Conservation (phyloP, 1,140 invertebrate species). For the Hetaerina americana region DNA sequence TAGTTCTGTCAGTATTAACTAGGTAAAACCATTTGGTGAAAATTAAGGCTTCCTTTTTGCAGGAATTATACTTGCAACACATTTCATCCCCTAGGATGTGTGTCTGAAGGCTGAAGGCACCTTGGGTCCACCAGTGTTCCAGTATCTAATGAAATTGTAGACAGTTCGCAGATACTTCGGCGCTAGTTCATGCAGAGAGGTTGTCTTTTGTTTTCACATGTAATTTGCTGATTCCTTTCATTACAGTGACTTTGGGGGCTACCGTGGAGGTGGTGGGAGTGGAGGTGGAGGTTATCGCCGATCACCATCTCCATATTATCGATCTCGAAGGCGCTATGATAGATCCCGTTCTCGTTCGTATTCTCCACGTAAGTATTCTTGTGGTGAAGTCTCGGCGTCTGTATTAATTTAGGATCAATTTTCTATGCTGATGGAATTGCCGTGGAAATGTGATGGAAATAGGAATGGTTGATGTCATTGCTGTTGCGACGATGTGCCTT, state of each 20-base stretch:
- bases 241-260: conserved; percentile 16
- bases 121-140: not conserved
- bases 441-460: no score
- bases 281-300: conserved; percentile 31
- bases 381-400: no score
- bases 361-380: conserved; percentile 61
- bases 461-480: no score
- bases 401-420: no score
- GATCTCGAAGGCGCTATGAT: conserved; percentile 47
- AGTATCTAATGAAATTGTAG: not conserved
- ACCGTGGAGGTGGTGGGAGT: conserved; percentile 25
- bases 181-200: not conserved
- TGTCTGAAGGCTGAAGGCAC: not conserved
- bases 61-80: no score
- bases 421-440: no score
- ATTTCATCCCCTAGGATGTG: not conserved
- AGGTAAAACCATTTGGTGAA: no score
- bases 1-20: no score
- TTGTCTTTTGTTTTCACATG: not conserved
- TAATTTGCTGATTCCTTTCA: not conserved
- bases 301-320: conserved; percentile 48
- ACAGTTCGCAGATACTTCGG: not conserved
- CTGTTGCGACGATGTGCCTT: no score
- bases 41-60: no score
- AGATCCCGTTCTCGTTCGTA: conserved; percentile 69